Base-by-base conservation (phyloP, 2,113 vertebrate species). In the Pteruthius melanotis region DNA sequence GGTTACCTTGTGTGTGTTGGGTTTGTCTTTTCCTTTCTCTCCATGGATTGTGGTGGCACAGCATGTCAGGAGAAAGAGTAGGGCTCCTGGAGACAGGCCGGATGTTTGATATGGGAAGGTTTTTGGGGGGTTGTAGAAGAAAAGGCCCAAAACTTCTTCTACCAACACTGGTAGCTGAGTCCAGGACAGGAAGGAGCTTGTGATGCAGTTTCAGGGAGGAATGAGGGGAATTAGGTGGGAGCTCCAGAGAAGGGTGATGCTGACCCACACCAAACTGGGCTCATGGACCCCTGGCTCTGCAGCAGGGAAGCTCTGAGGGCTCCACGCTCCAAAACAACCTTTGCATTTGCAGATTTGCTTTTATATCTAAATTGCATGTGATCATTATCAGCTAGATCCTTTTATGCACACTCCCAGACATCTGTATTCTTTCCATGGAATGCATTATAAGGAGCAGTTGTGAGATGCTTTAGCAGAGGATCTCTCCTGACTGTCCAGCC, bases 201-300 rank as follows among this genome's bases (percentile, higher is more conserved):
- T 23, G 52, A 30, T 72, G 45, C 45, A 60, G 39, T 39, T 71
- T 63, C 56, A 50, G 24, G 44, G 44, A 78, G 9, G 59, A 30
- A 39, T 0, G 5, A 66, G 13, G 24, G 33, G 37, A 76, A 31
- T 10, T 24, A 17, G 40, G 10, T 18, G 40, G 24, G 26, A 81
- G 35, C 16, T 81, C 50, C 66, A 57, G 75, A n/a, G 15, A 53
- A 53, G 0, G 0, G 17, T 37, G n/a, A 37, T 40, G 40, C 23
- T 68, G 39, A 49, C 7, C 44, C 8, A 9, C 30, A 14, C 12
- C 57, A 65, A 30, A 79, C 9, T 4, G 20, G 22, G 28, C 42
- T 57, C 7, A 1, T 2, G 45, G 30, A 66, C 15, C 11, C 45
- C 21, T 0, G 1, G 19, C 23, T 61, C 49, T 2, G 1, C 17